These are phyloP conservation scores for Eupithecia pulchellata DNA, from an alignment of 2,888 invertebrate species.

Conservation along the genomic window DNA sequence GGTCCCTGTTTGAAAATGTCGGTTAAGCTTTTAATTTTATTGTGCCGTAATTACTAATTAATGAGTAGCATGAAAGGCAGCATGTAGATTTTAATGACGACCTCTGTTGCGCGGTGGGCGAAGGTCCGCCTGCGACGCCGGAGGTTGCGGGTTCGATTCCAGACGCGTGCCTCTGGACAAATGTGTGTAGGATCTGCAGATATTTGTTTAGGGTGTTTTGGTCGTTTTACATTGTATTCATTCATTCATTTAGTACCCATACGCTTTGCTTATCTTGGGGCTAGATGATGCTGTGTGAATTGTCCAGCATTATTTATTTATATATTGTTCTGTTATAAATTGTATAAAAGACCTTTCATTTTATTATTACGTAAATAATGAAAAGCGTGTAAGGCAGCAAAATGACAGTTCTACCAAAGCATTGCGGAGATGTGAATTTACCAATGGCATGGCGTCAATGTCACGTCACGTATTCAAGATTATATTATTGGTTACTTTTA, in stretches of 20 bases:
- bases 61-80: neutral
- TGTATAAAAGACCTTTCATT: neutral
- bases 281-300: too few species aligned
- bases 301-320: too few species aligned
- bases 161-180: too few species aligned
- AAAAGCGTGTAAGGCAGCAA: neutral
- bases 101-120: too few species aligned
- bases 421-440: neutral
- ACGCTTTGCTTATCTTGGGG: too few species aligned
- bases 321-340: neutral
- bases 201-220: too few species aligned
- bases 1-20: neutral
- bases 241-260: too few species aligned
- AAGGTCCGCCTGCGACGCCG: too few species aligned
- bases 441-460: conserved; percentile 1
- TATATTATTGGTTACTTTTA: neutral
- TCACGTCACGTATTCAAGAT: neutral
- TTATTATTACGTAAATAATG: neutral
- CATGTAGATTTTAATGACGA: neutral
- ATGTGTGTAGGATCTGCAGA: too few species aligned
- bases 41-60: neutral
- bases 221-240: too few species aligned
- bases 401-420: neutral
- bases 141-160: too few species aligned
- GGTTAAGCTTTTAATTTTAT: too few species aligned